phyloP scores from a whole-genome alignment of 2,113 vertebrate genomes.

The Eulacestoma nigropectus region DNA sequence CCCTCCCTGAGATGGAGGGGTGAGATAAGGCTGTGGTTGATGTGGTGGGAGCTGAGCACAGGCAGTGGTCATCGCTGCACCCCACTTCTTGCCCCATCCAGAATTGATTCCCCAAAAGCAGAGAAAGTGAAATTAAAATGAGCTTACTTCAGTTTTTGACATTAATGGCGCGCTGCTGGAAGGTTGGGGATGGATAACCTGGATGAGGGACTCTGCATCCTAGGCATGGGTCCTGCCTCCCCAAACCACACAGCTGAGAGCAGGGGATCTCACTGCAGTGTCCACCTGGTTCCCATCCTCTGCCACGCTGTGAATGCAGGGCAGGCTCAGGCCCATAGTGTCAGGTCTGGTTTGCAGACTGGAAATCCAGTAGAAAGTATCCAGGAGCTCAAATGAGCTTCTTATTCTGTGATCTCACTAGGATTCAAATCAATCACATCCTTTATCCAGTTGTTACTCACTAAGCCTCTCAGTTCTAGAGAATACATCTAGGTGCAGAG shows the following conservation, averaged over 20 bases:
- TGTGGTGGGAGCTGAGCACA: not conserved
- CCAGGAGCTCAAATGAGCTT: not conserved
- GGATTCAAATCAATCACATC: not conserved
- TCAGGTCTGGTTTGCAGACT: not conserved
- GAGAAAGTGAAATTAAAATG: not conserved
- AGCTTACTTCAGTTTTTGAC: not conserved
- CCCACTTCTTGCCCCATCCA: not conserved
- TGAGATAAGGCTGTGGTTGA: constrained; percentile 15
- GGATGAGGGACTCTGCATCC: not conserved
- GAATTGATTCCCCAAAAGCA: not conserved
- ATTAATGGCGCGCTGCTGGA: not conserved
- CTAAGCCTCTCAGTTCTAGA: not conserved
- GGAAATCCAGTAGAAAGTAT: not conserved
- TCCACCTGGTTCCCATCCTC: not conserved
- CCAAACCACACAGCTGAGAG: accelerated
- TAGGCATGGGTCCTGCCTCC: not conserved
- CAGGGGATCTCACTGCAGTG: accelerated
- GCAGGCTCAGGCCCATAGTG: accelerated
- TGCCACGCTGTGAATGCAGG: not conserved
- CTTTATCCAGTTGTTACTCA: not conserved
- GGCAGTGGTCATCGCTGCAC: not conserved
- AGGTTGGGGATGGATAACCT: accelerated
- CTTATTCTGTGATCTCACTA: not conserved
- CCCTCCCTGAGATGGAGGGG: not conserved
- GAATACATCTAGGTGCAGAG: not conserved